phyloP scores from a whole-genome alignment of 2,113 vertebrate species.

The Ursus arctos region DNA sequence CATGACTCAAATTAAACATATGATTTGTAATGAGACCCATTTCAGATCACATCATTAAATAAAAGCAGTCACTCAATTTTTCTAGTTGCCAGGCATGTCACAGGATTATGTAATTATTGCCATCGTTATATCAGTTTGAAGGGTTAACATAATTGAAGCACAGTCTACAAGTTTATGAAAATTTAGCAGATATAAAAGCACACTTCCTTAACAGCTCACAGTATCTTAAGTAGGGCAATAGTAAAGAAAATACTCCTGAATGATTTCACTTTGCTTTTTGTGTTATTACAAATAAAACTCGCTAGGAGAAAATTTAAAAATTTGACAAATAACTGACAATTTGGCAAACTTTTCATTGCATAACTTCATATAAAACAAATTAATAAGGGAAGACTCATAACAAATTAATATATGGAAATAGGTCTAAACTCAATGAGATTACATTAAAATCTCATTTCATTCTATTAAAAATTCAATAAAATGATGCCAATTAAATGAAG shows the following conservation, averaged over 20 bases:
- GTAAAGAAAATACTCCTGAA: constrained; percentile 37
- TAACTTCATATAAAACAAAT: constrained; percentile 78
- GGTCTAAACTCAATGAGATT: constrained; percentile 83
- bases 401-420: constrained; percentile 88
- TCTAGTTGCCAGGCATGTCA: not conserved
- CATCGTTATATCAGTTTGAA: not conserved
- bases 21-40: not conserved
- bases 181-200: not conserved
- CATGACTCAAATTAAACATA: constrained; percentile 28
- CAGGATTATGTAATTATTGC: not conserved
- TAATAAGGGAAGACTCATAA: constrained; percentile 84
- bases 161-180: not conserved
- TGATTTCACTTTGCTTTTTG: not conserved
- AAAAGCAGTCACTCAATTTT: not conserved
- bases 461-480: constrained; percentile 89
- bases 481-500: constrained; percentile 85
- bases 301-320: constrained; percentile 40
- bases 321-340: constrained; percentile 68
- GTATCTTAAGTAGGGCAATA: constrained; percentile 43
- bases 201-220: constrained; percentile 42
- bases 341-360: constrained; percentile 72
- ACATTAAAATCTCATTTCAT: constrained; percentile 90
- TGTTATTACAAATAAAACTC: constrained; percentile 20
- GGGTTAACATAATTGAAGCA: not conserved
- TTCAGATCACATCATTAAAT: constrained; percentile 41